A percentile compares a stretch with the other conserved stretches of the same genome.
These are phyloP conservation scores for Gambusia affinis DNA, from an alignment of 2,113 vertebrate genomes.

Conservation along the genomic window DNA sequence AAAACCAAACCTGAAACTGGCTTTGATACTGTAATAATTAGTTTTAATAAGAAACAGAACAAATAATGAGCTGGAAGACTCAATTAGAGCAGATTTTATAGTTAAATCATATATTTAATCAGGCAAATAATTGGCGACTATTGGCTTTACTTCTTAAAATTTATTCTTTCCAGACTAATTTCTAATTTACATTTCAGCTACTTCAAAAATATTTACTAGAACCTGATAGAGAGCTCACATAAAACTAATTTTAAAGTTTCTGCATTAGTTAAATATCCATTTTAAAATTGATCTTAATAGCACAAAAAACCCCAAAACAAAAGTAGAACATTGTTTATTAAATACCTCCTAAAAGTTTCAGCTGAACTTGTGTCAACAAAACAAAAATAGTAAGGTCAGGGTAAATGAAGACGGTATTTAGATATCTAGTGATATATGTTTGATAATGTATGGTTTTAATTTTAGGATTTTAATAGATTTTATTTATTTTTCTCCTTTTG, in stretches of 20 bases:
- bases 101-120: not conserved
- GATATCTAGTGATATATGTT: not conserved
- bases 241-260: not conserved
- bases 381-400: no score
- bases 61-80: not conserved
- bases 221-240: no score
- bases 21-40: not conserved
- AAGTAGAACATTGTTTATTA: no score
- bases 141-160: not conserved
- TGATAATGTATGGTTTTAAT: no score
- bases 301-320: no score
- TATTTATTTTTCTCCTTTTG: no score
- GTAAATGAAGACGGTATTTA: not conserved
- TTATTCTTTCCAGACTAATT: not conserved
- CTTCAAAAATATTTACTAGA: no score
- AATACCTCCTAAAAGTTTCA: no score
- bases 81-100: not conserved
- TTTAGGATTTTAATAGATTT: no score
- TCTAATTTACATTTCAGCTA: not conserved
- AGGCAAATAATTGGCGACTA: not conserved
- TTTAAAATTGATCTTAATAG: not conserved
- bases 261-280: not conserved
- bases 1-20: fast-evolving
- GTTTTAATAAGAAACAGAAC: not conserved
- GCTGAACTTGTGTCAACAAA: no score